These are phyloP conservation scores for Lytechinus variegatus DNA, from an alignment of 35 echinoderm and acorn worm species.

Conservation along the genomic window DNA sequence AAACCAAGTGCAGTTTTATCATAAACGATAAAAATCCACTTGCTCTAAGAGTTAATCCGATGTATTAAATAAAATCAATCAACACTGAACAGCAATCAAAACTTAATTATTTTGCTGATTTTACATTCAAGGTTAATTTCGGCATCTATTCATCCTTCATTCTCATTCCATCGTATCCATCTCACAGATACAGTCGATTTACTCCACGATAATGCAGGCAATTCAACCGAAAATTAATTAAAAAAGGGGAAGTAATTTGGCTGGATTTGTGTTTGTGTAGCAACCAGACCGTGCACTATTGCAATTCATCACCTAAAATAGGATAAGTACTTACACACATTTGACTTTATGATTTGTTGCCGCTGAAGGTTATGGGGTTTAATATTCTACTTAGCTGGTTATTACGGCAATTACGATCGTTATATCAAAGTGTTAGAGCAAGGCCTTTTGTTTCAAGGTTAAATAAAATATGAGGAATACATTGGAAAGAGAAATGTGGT, in stretches of 20 bases:
- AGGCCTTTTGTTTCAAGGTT: not conserved
- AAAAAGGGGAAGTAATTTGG: constrained; percentile 14
- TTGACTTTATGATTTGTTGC: not conserved
- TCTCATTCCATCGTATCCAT: not conserved
- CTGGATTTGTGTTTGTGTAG: not conserved
- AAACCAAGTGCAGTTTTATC: too few species aligned
- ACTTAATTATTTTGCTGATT: not conserved
- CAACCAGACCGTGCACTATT: not conserved
- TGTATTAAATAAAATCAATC: not conserved
- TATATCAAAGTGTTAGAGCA: not conserved
- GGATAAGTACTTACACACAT: not conserved
- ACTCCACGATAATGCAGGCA: not conserved
- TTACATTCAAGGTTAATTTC: not conserved
- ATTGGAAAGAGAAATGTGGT: not conserved
- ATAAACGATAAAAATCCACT: too few species aligned
- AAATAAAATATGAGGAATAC: too few species aligned
- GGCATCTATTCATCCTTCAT: not conserved
- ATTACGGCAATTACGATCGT: constrained; percentile 12
- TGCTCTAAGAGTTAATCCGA: not conserved
- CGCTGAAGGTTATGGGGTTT: not conserved
- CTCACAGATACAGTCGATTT: not conserved
- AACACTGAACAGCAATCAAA: not conserved
- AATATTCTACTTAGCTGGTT: not conserved
- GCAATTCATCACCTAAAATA: not conserved
- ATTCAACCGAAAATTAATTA: not conserved